A percentile compares a stretch with the other conserved stretches of the same genome.
Conservation (phyloP, 2,888 invertebrate genomes). For the Perizoma affinitatum region DNA sequence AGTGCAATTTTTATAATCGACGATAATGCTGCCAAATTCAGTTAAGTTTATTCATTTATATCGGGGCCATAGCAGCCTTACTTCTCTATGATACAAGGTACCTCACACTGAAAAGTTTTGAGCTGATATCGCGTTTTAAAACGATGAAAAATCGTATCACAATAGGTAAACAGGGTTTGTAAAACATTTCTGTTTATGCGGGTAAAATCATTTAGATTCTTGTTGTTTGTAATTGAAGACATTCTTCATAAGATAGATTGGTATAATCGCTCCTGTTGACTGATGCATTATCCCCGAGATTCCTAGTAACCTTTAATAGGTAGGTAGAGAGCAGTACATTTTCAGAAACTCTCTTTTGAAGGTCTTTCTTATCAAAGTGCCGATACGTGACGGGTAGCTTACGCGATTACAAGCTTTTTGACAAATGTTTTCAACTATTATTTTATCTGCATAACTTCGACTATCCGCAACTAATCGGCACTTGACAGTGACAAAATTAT, state of each 20-base stretch:
- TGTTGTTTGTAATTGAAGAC: slow-evolving; percentile 19
- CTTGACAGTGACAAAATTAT: too few species aligned
- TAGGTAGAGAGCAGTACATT: slow-evolving; percentile 1
- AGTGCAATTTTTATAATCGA: slow-evolving; percentile 15
- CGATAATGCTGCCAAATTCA: slow-evolving; percentile 30
- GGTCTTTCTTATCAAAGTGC: neutral
- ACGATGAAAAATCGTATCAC: slow-evolving; percentile 37
- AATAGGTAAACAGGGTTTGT: slow-evolving; percentile 74
- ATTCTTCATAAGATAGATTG: slow-evolving; percentile 22
- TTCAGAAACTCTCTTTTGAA: slow-evolving; percentile 17
- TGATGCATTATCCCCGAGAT: slow-evolving; percentile 26
- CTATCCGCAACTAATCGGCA: too few species aligned
- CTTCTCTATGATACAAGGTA: slow-evolving; percentile 13
- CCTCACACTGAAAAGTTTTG: slow-evolving; percentile 17
- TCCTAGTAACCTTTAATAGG: slow-evolving; percentile 15
- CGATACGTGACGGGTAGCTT: too few species aligned
- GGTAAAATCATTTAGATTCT: slow-evolving; percentile 25
- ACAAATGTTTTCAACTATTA: too few species aligned
- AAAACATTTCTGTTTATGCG: slow-evolving; percentile 51
- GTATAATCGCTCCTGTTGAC: slow-evolving; percentile 27
- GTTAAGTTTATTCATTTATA: slow-evolving; percentile 15
- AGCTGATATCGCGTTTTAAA: slow-evolving; percentile 12
- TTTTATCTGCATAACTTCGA: too few species aligned
- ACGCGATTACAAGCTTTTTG: too few species aligned
- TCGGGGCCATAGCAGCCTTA: slow-evolving; percentile 21